Percentiles rank a stretch among this genome's conserved stretches.
phyloP scores from a whole-genome alignment of 37 sponge, comb jelly and placozoan genomes.

The Oopsacas minuta region DNA sequence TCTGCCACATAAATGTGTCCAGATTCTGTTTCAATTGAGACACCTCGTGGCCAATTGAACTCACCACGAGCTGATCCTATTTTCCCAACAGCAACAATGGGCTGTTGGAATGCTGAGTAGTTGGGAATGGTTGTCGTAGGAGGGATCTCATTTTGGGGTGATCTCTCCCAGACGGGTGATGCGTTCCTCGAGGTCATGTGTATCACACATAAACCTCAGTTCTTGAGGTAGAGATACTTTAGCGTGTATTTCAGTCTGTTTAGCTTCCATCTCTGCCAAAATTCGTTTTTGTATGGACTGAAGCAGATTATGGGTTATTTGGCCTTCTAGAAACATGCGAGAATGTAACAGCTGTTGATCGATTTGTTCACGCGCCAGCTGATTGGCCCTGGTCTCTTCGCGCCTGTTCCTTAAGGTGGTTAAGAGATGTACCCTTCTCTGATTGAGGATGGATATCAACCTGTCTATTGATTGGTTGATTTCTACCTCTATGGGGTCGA shows the following conservation, averaged over 20 bases:
- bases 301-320: neutral
- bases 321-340: neutral
- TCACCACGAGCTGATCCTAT: neutral
- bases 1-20: neutral
- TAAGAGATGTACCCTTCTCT: neutral
- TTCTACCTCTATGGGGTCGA: neutral
- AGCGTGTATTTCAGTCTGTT: neutral
- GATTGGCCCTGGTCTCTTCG: neutral
- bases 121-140: neutral
- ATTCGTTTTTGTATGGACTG: neutral
- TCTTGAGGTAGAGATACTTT: neutral
- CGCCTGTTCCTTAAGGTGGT: neutral
- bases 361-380: neutral
- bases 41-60: neutral
- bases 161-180: conserved; percentile 6
- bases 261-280: neutral
- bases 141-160: neutral
- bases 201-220: neutral
- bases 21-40: neutral
- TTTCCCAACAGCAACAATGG: neutral
- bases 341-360: neutral
- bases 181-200: neutral
- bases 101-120: neutral
- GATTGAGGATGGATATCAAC: neutral
- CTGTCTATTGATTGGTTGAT: neutral